These are phyloP conservation scores for Limnothrissa miodon DNA, from an alignment of 2,113 vertebrate species.

Conservation along the genomic window DNA sequence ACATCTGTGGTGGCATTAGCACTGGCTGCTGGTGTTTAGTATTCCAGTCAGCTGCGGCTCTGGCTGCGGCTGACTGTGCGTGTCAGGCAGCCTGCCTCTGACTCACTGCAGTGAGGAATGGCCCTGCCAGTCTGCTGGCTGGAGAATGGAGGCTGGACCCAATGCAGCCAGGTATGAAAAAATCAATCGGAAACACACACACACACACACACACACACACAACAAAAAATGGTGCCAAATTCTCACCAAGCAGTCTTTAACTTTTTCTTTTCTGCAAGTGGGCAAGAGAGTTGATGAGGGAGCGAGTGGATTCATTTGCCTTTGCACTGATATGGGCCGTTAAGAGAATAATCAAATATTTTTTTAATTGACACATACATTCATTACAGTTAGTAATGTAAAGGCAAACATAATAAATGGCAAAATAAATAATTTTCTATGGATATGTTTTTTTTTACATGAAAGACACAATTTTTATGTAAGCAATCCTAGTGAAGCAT, in stretches of 20 bases:
- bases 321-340: not conserved
- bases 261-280: not conserved
- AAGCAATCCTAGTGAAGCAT: not conserved
- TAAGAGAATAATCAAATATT: not conserved
- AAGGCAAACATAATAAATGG: not conserved
- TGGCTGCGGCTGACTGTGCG: slow-evolving; percentile 20
- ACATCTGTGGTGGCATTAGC: slow-evolving; percentile 19
- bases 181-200: too few species aligned
- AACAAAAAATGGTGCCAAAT: not conserved
- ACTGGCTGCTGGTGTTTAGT: slow-evolving; percentile 20
- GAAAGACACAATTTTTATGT: not conserved
- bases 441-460: not conserved
- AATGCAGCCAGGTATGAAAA: not conserved
- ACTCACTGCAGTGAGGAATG: not conserved
- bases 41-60: slow-evolving; percentile 31
- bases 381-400: not conserved
- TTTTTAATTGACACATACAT: not conserved
- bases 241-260: not conserved
- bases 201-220: not conserved
- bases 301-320: not conserved
- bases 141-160: not conserved
- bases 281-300: not conserved
- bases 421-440: not conserved
- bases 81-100: slow-evolving; percentile 17
- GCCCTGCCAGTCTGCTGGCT: not conserved